Conservation (phyloP, 92 coral and sea anemone species). For the Bergia sp. region DNA sequence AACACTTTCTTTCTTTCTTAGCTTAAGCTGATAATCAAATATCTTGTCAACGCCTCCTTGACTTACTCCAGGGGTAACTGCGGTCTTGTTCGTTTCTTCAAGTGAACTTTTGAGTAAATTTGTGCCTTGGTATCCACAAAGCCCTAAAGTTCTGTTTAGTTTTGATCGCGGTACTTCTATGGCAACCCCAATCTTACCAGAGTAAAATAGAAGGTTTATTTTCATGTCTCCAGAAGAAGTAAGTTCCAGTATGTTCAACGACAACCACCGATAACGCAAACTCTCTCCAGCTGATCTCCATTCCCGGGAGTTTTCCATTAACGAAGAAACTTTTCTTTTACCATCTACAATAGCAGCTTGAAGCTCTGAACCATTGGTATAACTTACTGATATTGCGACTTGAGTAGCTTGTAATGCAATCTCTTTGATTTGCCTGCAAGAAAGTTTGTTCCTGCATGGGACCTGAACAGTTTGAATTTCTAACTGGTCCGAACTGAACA, state of each 20-base stretch:
- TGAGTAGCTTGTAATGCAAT: constrained; percentile 27
- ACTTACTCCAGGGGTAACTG: background rate
- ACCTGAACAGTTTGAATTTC: constrained; percentile 53
- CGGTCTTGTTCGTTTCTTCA: constrained; percentile 8
- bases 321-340: background rate
- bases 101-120: constrained; percentile 26
- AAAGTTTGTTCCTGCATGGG: constrained; percentile 59
- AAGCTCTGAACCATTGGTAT: background rate
- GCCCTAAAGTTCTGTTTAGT: constrained; percentile 46
- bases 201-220: constrained; percentile 52
- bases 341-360: constrained; percentile 21
- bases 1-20: constrained; percentile 30
- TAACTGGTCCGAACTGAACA: constrained; percentile 41
- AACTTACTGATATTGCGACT: constrained; percentile 20
- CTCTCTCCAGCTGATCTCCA: constrained; percentile 57
- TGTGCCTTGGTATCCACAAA: constrained; percentile 54
- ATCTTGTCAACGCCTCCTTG: constrained; percentile 48
- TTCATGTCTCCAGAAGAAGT: constrained; percentile 40
- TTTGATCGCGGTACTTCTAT: constrained; percentile 50
- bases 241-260: constrained; percentile 54
- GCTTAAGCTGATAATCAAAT: constrained; percentile 27
- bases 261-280: constrained; percentile 66
- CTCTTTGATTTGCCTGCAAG: constrained; percentile 60
- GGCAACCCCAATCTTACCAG: constrained; percentile 61
- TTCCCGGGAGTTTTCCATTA: constrained; percentile 18